These are phyloP conservation scores for Arrhopalites spinosus DNA, from an alignment of 2,888 invertebrate species.

Conservation along the genomic window DNA sequence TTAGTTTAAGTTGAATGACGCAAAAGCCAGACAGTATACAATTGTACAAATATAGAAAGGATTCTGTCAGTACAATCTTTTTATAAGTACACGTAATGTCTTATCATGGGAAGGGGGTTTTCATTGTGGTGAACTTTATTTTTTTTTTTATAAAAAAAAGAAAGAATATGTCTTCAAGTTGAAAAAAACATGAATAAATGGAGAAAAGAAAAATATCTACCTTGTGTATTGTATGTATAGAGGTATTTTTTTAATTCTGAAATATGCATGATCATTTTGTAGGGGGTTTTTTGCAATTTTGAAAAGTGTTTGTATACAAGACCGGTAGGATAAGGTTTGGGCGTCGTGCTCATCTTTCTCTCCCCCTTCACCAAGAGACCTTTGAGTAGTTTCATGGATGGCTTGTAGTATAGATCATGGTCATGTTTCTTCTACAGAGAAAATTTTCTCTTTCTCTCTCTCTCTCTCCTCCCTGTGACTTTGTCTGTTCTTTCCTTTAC, in stretches of 20 bases:
- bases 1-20: not conserved
- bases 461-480: not conserved
- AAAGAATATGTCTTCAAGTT: no score
- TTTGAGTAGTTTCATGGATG: not conserved
- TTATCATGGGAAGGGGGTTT: not conserved
- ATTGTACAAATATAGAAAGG: no score
- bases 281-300: not conserved
- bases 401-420: not conserved
- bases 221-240: no score
- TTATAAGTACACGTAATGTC: no score
- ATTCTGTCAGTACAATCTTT: no score
- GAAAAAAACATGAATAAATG: no score
- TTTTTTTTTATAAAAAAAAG: not conserved
- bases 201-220: no score
- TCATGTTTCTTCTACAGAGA: not conserved
- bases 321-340: not conserved
- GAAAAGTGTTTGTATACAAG: conserved; percentile 1
- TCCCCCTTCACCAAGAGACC: not conserved
- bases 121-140: not conserved
- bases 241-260: not conserved
- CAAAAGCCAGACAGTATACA: no score
- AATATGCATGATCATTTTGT: not conserved
- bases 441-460: conserved; percentile 20
- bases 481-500: conserved; percentile 4
- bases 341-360: not conserved